phyloP scores from a whole-genome alignment of 1,140 invertebrate genomes.

The Drosophila obscura region DNA sequence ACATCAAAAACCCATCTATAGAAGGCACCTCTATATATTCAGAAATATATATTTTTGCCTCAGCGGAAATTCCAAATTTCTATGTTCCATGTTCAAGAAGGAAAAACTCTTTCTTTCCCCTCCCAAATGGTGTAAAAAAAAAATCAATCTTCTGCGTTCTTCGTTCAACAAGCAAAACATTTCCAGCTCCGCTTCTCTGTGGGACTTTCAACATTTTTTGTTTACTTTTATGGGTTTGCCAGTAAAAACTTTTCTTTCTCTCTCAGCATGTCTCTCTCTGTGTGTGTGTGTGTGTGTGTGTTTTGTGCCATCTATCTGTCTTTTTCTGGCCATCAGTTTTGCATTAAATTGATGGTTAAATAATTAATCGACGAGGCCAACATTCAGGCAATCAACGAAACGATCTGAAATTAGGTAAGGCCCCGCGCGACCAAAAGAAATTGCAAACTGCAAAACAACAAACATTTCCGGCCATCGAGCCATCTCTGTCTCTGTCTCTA shows the following conservation, averaged over 20 bases:
- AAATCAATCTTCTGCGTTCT: no score
- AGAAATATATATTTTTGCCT: no score
- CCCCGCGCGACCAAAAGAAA: constrained; percentile 10
- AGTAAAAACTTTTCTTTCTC: constrained; percentile 1
- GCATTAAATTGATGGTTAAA: constrained; percentile 34
- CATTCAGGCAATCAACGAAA: constrained; percentile 34
- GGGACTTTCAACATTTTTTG: not conserved
- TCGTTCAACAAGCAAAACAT: no score
- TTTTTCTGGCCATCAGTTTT: constrained; percentile 2
- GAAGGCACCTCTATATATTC: no score
- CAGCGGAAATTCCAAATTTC: no score
- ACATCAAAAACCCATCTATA: no score
- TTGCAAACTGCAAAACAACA: constrained; percentile 1
- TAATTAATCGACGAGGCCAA: constrained; percentile 32
- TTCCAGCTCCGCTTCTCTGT: no score
- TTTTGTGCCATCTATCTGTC: constrained; percentile 3
- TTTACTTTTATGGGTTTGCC: not conserved
- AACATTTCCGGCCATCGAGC: constrained; percentile 36
- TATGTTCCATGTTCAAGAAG: no score
- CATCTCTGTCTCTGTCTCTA: constrained; percentile 41
- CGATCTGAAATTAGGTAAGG: constrained; percentile 43
- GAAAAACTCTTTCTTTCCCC: no score
- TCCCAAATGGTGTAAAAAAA: no score
- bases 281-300: not conserved
- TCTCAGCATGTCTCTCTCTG: not conserved